These are phyloP conservation scores for Tragopan temminckii DNA, from an alignment of 2,797 vertebrate species.

Conservation along the genomic window DNA sequence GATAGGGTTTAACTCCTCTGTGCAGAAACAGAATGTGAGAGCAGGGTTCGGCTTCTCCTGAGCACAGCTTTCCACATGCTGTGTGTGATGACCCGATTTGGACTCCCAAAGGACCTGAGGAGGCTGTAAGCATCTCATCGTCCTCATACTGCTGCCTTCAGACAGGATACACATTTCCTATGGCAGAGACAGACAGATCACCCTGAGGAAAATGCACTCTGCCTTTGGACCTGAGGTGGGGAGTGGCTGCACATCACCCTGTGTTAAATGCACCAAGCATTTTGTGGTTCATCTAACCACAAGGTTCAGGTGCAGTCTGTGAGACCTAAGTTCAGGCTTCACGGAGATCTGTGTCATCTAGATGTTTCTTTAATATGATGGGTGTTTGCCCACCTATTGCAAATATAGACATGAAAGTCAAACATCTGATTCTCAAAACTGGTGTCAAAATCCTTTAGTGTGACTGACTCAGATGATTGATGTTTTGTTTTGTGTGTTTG, in stretches of 20 bases:
- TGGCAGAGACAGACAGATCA: background rate
- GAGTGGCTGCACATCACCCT: background rate
- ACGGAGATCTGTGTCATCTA: rapidly evolving
- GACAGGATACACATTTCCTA: background rate
- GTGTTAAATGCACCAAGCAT: background rate
- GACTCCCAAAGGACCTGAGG: background rate
- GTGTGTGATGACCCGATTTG: background rate
- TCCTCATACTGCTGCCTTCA: background rate
- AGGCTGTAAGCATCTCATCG: background rate
- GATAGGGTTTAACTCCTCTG: background rate
- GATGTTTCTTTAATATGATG: background rate
- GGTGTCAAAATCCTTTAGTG: background rate
- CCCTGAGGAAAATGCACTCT: background rate
- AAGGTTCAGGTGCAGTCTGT: background rate
- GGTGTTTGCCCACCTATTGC: background rate
- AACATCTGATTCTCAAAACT: background rate
- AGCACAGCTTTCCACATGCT: background rate
- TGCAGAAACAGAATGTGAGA: background rate
- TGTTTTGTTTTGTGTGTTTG: background rate
- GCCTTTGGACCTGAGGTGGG: background rate
- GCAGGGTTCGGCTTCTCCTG: background rate
- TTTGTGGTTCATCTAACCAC: background rate
- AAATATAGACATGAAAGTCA: background rate
- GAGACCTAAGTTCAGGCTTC: background rate
- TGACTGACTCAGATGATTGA: background rate